Conservation (phyloP, 2,888 invertebrate genomes). For the Elegia similella region DNA sequence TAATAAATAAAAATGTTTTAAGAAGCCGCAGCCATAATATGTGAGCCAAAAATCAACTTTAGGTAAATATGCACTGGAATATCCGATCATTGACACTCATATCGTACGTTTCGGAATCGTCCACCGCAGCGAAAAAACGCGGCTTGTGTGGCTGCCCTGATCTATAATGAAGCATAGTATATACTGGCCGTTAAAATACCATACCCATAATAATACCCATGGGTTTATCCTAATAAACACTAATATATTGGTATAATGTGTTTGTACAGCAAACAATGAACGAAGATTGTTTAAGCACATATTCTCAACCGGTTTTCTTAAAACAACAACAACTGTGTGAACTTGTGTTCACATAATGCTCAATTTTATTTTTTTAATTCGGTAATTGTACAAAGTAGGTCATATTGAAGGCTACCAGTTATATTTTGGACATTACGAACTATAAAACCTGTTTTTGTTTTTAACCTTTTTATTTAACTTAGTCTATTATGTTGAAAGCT, state of each 20-base stretch:
- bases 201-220: too few species aligned
- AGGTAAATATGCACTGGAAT: too few species aligned
- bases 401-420: constrained; percentile 7
- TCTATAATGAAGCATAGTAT: too few species aligned
- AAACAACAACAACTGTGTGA: constrained; percentile 15
- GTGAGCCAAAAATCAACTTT: too few species aligned
- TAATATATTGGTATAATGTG: not conserved
- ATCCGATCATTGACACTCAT: too few species aligned
- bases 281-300: not conserved
- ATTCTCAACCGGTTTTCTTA: not conserved
- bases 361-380: not conserved
- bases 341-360: constrained; percentile 1
- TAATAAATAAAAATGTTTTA: too few species aligned
- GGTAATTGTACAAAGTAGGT: constrained; percentile 1
- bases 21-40: too few species aligned
- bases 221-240: too few species aligned
- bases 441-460: not conserved
- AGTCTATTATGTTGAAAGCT: not conserved
- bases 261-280: not conserved
- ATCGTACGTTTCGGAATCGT: too few species aligned
- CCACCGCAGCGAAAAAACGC: too few species aligned
- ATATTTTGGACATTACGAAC: not conserved
- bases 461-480: not conserved
- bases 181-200: too few species aligned
- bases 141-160: too few species aligned